Evolutionary conservation across 1,140 invertebrate species (phyloP).

Genomic region (Copidosoma floridanum): DNA sequence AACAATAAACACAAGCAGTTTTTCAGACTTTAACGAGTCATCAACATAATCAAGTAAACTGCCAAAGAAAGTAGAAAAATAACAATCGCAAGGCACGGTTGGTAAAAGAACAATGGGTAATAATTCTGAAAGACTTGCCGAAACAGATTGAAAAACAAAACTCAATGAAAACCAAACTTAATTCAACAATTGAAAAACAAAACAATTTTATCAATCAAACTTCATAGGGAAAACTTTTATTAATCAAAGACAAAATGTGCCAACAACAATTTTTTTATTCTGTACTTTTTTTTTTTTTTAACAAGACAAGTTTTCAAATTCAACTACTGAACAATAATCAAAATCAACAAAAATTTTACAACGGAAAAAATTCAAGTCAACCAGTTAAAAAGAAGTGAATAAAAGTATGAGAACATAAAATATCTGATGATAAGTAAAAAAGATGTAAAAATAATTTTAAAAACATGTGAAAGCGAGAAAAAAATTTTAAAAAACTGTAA

Average conservation of each 20-base stretch:
- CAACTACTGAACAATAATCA: neutral
- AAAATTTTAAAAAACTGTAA: constrained; percentile 12
- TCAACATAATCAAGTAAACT: neutral
- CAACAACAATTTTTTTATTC: constrained; percentile 5
- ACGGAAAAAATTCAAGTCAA: neutral
- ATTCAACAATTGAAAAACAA: constrained; percentile 7
- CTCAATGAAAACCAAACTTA: constrained; percentile 8
- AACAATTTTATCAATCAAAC: too few relatives aligned
- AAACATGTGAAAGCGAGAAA: constrained; percentile 8
- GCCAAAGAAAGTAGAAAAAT: neutral
- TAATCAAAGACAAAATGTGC: too few relatives aligned
- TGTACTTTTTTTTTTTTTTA: neutral
- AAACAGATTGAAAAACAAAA: neutral
- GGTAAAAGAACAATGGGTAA: neutral
- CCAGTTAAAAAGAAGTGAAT: constrained; percentile 1
- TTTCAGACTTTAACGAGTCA: neutral
- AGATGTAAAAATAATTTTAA: neutral
- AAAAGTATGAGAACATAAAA: neutral
- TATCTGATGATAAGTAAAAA: neutral
- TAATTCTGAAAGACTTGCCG: too few relatives aligned
- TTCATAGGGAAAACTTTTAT: too few relatives aligned
- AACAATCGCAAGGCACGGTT: neutral
- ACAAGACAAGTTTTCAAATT: neutral
- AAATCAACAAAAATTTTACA: neutral
- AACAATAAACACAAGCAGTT: constrained; percentile 1